phyloP scores from a whole-genome alignment of 1,140 invertebrate genomes.

The Chelonus insularis region DNA sequence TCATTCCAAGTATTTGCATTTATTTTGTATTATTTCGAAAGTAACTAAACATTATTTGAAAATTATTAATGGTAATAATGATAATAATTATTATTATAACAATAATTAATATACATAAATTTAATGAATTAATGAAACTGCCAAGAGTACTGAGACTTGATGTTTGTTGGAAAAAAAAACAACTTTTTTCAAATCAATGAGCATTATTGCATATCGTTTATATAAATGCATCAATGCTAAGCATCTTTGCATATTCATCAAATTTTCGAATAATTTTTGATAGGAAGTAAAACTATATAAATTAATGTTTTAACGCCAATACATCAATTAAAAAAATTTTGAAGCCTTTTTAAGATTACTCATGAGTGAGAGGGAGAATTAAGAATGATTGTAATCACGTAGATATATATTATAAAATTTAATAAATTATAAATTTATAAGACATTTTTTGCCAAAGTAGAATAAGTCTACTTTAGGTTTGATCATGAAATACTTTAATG shows the following conservation, averaged over 20 bases:
- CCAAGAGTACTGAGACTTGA: not conserved
- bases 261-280: no score
- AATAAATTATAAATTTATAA: not conserved
- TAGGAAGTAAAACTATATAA: no score
- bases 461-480: slow-evolving; percentile 2
- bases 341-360: not conserved
- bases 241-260: no score
- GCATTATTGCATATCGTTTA: not conserved
- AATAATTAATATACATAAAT: not conserved
- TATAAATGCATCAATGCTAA: no score
- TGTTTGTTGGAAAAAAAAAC: not conserved
- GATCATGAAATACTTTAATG: no score
- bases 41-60: not conserved
- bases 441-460: not conserved
- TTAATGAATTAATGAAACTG: no score
- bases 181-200: not conserved
- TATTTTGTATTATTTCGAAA: not conserved
- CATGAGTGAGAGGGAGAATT: not conserved
- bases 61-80: not conserved
- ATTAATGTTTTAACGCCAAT: no score
- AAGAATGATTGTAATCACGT: not conserved
- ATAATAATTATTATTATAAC: not conserved
- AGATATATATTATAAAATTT: not conserved
- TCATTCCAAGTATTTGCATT: no score
- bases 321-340: slow-evolving; percentile 1